These are phyloP conservation scores for Galbula dea DNA, from an alignment of 2,113 vertebrate genomes.

Conservation along the genomic window DNA sequence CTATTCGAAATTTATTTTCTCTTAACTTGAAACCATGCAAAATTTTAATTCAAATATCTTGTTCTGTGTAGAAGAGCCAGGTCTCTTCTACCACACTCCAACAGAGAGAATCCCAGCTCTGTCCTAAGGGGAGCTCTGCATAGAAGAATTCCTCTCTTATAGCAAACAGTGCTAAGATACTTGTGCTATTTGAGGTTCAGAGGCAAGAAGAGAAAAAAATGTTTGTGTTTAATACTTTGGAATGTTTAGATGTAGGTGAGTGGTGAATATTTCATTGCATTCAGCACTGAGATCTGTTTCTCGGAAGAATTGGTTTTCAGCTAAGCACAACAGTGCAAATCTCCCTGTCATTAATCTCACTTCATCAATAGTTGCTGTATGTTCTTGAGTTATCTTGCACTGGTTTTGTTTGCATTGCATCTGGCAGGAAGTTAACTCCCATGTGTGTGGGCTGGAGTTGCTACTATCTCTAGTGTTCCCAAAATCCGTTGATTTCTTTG, in stretches of 20 bases:
- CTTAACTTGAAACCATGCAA: fast-evolving
- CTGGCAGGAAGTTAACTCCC: neutral
- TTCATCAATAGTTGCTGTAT: no score
- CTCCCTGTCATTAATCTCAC: no score
- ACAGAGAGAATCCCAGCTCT: neutral
- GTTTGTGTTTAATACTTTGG: neutral
- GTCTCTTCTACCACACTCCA: neutral
- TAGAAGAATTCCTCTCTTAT: neutral
- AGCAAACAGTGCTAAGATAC: neutral
- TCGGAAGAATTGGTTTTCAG: no score
- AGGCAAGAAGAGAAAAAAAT: neutral
- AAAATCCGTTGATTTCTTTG: neutral
- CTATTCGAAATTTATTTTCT: neutral
- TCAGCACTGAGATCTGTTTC: no score
- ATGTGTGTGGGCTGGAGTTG: neutral
- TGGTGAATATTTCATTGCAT: no score
- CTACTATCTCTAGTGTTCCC: neutral
- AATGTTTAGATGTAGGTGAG: neutral
- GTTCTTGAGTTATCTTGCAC: no score
- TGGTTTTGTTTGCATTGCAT: neutral
- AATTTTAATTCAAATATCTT: neutral
- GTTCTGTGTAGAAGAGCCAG: neutral
- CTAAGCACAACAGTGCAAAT: no score
- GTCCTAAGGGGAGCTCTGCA: neutral
- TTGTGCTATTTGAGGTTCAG: neutral